Base-by-base conservation (phyloP, 2,888 invertebrate species). In the Drosophila rellima region DNA sequence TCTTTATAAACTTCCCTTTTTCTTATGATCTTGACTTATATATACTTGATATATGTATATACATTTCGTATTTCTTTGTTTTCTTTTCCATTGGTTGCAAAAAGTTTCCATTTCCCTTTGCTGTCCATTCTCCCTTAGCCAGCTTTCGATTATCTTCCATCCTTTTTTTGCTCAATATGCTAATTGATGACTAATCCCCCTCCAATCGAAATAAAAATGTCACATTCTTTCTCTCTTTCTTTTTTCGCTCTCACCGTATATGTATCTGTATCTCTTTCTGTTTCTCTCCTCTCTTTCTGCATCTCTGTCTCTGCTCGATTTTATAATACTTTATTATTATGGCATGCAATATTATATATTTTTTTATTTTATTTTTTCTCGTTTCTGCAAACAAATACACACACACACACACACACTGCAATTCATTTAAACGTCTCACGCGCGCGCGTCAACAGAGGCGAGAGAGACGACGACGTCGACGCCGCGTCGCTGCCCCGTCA, bases 361-460 rank as follows among this genome's bases (percentile, higher is more conserved):
- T 44, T 47, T 47, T 74, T 45, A 33, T 29, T 44, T 47, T 74
- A 50, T 60, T 48, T 52, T 35, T 7, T 40, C 48, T 29, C 37
- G 33, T 52, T 61, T 52, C 44, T 45, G 57, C 51, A 52, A 31
- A 65, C 10, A 35, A 17, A 51, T n/a, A 59, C 44, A 59, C 17
- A 45, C 40, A 62, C n/a, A 59, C 7, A 67, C 44, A 52, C 45
- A 44, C 45, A 48, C 67, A 59, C 35, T 47, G 83, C 74, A 71
- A 79, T 78, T 78, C 70, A 80, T 65, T 78, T 79, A 73, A 82
- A 73, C 78, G 78, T 69, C 56, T 74, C 65, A 65, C 55, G 35
- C 65, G 61, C 50, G 61, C 50, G 66, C 63, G 59, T 69, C 65
- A 18, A 17, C 62, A 35, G 18, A 15, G 37, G 15, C 50, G 51